Conservation (phyloP, 2,888 invertebrate genomes). For the Eristalis intricaria region DNA sequence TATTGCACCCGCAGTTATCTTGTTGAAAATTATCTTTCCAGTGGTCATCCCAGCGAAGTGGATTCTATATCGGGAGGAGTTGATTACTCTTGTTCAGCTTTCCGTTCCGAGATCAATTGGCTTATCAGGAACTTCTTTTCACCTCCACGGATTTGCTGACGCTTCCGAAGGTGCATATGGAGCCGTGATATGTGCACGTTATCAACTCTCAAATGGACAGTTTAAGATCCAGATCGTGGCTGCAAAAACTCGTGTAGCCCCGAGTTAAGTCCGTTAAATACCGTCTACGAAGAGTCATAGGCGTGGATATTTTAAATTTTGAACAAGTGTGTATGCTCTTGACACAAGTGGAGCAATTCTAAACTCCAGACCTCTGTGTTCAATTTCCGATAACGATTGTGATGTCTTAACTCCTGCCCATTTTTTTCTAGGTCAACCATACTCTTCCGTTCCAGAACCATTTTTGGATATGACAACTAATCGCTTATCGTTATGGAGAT, state of each 20-base stretch:
- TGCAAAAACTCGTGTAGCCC: constrained; percentile 26
- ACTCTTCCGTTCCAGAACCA: not conserved
- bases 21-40: too few relatives aligned
- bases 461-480: too few relatives aligned
- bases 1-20: too few relatives aligned
- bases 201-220: too few relatives aligned
- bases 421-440: too few relatives aligned
- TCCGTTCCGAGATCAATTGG: constrained; percentile 28
- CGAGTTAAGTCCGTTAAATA: too few relatives aligned
- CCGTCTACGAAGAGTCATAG: constrained; percentile 7
- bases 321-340: constrained; percentile 26
- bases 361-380: constrained; percentile 27
- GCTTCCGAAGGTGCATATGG: too few relatives aligned
- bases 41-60: too few relatives aligned
- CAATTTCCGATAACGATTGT: constrained; percentile 4
- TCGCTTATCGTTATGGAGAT: too few relatives aligned
- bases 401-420: too few relatives aligned
- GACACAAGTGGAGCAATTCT: constrained; percentile 23
- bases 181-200: too few relatives aligned
- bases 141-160: constrained; percentile 44
- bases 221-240: constrained; percentile 8
- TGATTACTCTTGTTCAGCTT: constrained; percentile 15
- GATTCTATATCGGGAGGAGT: too few relatives aligned
- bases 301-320: not conserved
- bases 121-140: not conserved